Base-by-base conservation (phyloP, 2,113 vertebrate species). In the Microcebus griseorufus region DNA sequence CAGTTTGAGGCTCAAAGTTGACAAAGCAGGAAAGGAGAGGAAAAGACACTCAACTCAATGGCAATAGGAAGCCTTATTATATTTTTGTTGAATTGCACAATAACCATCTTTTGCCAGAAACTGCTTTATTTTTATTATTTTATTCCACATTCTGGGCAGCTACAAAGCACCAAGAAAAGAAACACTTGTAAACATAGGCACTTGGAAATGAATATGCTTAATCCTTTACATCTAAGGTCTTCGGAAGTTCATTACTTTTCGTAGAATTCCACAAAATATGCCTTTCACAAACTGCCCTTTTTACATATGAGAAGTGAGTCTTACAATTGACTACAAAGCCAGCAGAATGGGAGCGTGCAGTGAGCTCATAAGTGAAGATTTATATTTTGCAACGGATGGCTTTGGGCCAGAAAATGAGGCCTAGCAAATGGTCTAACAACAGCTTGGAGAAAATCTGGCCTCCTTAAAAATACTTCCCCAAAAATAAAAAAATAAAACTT, bases 61-160 rank as follows among this genome's bases (percentile, higher is more conserved):
- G 82, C 94, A 96, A 62, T 81, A 92, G 85, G 55, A 48, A 55
- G 72, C 27, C 64, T 96, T 90, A 87, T 69, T 92, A 42, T 51
- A 58, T 65, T 37, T 92, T 85, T 85, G 93, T 82, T 9, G 76
- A 93, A 87, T 93, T 97, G 86, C 89, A 96, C 90, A 97, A 97
- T 82, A 86, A 78, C 93, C 48, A 88, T 95, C 85, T 94, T 96
- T 95, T 96, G 94, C 73, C 96, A 96, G 96, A 98, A 97, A 93
- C 42, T 64, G 75, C 34, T 92, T 96, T 96, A 94, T 95, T 96
- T 96, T 97, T 94, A 76, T 96, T 96, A 90, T 94, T 97, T 96
- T 82, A 83, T 81, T 92, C 69, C 86, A 96, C 86, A 93, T 72
- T 97, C 91, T 97, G 83, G 84, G 88, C 53, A 92, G 91, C 92